Conservation (phyloP, 53 echinoderm and acorn worm genomes). For the Henricia sp. region DNA sequence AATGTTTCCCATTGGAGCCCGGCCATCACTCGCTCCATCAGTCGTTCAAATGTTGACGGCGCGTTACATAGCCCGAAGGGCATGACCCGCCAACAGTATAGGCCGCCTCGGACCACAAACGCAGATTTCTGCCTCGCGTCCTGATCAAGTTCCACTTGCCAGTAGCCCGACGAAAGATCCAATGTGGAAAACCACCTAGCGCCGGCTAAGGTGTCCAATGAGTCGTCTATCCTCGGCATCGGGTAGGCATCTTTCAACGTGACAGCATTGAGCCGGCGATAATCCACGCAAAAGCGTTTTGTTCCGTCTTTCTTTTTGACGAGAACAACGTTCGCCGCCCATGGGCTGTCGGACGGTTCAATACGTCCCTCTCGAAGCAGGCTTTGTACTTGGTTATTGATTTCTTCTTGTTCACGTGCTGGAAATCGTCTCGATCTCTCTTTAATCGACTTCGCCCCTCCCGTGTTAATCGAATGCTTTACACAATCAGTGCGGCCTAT, state of each 20-base stretch:
- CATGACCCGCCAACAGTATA: constrained; percentile 30
- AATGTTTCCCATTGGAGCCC: no score
- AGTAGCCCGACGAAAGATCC: not conserved
- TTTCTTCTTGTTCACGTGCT: no score
- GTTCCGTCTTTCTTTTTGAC: not conserved
- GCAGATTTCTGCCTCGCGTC: no score
- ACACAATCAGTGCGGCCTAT: constrained; percentile 49
- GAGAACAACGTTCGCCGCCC: no score
- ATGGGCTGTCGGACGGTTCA: not conserved
- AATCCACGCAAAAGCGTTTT: not conserved
- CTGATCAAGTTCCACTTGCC: no score
- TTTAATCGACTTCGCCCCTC: constrained; percentile 14
- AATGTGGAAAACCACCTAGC: not conserved
- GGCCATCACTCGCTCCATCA: no score
- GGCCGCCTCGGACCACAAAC: no score
- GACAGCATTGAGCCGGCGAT: not conserved
- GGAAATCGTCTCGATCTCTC: no score
- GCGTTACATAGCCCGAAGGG: constrained; percentile 8
- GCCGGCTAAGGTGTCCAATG: not conserved
- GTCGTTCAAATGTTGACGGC: no score
- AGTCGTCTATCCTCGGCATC: not conserved
- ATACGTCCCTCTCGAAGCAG: not conserved
- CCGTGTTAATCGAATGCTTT: constrained; percentile 59
- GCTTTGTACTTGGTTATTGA: not conserved
- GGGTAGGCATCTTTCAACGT: not conserved